Conservation (phyloP, 2,888 invertebrate genomes). For the Sicus ferrugineus region DNA sequence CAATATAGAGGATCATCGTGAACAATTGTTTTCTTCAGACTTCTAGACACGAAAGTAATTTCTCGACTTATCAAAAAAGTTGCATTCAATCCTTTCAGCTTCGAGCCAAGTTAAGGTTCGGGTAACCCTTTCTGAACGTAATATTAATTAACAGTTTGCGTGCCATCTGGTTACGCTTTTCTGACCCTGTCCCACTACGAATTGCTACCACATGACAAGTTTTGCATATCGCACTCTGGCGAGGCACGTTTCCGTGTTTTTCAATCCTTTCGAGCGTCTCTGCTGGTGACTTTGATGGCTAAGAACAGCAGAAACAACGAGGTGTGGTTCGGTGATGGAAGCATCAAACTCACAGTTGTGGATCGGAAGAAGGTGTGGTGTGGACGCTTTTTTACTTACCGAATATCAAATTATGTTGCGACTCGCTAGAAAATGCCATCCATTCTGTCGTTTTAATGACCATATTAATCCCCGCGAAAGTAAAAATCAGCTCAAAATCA, state of each 20-base stretch:
- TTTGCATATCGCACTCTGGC: not conserved
- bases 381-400: not conserved
- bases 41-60: too few species aligned
- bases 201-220: conserved; percentile 16
- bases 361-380: not conserved
- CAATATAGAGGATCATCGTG: too few species aligned
- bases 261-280: conserved; percentile 11
- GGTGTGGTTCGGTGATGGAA: conserved; percentile 21
- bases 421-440: not conserved
- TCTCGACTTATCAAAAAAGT: too few species aligned
- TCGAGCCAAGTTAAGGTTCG: not conserved
- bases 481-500: conserved; percentile 54
- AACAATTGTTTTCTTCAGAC: too few species aligned
- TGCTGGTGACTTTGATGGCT: not conserved
- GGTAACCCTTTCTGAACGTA: conserved; percentile 21
- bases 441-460: conserved; percentile 23
- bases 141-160: conserved; percentile 60
- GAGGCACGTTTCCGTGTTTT: not conserved
- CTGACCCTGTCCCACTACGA: not conserved
- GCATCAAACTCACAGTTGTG: too few species aligned
- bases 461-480: conserved; percentile 37
- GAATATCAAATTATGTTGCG: not conserved
- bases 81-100: too few species aligned
- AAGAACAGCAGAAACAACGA: conserved; percentile 2
- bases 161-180: conserved; percentile 50